These are phyloP conservation scores for Apoda limacodes DNA, from an alignment of 2,888 invertebrate species.

Conservation along the genomic window DNA sequence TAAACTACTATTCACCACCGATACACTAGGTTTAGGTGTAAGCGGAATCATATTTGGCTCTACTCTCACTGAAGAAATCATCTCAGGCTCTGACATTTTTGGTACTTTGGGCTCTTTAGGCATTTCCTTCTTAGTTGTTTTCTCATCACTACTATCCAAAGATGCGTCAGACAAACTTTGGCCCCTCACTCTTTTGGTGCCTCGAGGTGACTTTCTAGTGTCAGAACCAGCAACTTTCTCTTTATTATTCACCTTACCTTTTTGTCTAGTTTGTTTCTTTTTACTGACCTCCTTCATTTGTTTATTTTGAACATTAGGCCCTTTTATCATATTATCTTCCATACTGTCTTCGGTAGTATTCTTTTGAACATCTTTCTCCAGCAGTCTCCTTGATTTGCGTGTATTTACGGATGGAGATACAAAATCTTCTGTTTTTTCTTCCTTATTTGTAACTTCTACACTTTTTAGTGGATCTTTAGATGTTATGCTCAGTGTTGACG, in stretches of 20 bases:
- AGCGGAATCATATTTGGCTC: constrained; percentile 11
- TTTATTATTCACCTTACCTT: constrained; percentile 35
- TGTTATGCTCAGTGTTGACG: constrained; percentile 49
- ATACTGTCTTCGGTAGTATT: constrained; percentile 87
- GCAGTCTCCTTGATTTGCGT: constrained; percentile 83
- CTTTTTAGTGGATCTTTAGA: constrained; percentile 44
- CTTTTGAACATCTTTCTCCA: constrained; percentile 80
- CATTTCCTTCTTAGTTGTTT: constrained; percentile 36
- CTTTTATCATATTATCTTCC: constrained; percentile 90
- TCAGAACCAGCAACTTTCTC: constrained; percentile 38
- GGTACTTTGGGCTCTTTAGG: constrained; percentile 36
- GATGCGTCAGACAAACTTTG: constrained; percentile 76
- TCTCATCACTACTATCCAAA: constrained; percentile 73
- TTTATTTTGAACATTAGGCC: constrained; percentile 46
- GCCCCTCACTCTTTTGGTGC: constrained; percentile 71
- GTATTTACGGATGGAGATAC: constrained; percentile 76
- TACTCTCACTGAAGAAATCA: constrained; percentile 10
- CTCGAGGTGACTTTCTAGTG: constrained; percentile 74
- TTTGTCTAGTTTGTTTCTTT: constrained; percentile 69
- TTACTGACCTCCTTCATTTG: constrained; percentile 41
- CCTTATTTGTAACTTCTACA: constrained; percentile 41
- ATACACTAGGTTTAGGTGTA: too few relatives aligned
- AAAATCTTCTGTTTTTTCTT: constrained; percentile 71
- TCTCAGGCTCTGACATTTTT: constrained; percentile 29
- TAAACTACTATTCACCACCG: constrained; percentile 10